Percentiles rank a stretch among this genome's conserved stretches.
Evolutionary conservation across 1,140 invertebrate genomes (phyloP).

Genomic region (Palaemon carinicauda): DNA sequence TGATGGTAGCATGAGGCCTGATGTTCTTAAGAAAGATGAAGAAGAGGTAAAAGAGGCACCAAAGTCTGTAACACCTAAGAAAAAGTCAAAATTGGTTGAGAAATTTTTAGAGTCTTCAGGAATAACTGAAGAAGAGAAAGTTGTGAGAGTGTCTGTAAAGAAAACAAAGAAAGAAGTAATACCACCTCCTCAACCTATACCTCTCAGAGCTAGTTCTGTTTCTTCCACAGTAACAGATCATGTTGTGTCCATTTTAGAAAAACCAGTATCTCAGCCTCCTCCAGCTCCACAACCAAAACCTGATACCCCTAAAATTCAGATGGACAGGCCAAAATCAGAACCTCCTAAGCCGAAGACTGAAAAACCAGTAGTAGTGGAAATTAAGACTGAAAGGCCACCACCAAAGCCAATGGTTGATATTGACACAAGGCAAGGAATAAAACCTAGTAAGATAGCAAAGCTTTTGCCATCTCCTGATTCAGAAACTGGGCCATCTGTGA

Average conservation of each 20-base stretch:
- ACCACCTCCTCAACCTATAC: not conserved
- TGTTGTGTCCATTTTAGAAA: not conserved
- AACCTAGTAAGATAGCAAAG: no score
- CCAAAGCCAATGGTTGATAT: no score
- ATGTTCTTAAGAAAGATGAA: constrained; percentile 45
- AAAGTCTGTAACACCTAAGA: constrained; percentile 44
- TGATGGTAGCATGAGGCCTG: constrained; percentile 53
- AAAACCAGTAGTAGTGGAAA: no score
- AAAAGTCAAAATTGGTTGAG: constrained; percentile 49
- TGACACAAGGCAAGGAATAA: no score
- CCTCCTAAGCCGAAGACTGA: no score
- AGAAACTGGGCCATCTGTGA: not conserved
- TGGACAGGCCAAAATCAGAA: no score
- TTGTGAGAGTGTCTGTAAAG: constrained; percentile 15
- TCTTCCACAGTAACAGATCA: not conserved
- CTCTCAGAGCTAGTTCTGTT: not conserved
- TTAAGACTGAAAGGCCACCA: no score
- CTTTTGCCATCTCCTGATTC: no score
- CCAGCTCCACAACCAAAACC: not conserved
- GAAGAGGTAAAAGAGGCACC: constrained; percentile 2
- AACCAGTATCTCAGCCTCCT: not conserved
- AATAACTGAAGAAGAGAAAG: constrained; percentile 5
- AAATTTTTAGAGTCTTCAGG: constrained; percentile 50
- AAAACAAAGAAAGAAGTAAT: constrained; percentile 16
- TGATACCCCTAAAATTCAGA: no score